Base-by-base conservation (phyloP, 2,888 invertebrate species). In the Lepidocyrtinus sp. region DNA sequence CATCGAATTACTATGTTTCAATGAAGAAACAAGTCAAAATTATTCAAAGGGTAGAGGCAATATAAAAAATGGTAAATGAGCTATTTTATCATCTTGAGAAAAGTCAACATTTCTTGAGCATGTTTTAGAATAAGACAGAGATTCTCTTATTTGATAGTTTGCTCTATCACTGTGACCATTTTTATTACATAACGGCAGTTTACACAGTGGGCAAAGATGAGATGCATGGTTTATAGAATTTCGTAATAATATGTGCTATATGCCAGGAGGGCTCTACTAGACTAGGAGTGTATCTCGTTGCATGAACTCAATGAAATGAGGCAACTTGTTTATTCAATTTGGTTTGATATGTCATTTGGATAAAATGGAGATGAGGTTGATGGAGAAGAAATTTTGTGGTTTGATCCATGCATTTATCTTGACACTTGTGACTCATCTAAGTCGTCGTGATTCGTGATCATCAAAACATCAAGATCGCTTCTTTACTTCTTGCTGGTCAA, bases 251-350 rank as follows among this genome's bases (percentile, higher is more conserved):
- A 36, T 36, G 36, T 5, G 12, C 36, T 36, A 36, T 12, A 36
- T 36, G 36, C 12, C 7, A 36, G 36, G 12, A 9, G 12, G 5
- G 36, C 36, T 36, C 36, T 36, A 9, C 36, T 36, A 12, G 12
- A 12, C 36, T n/a, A n/a, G n/a, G n/a, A n/a, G n/a, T n/a, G n/a
- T n/a, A n/a, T 36, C 36, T 36, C 7, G 36, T 12, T 9, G 36
- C 36, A 36, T 36, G 7, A 36, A 36, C 36, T 12, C 36, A 27
- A 17, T 0, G 22, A 46, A 17, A 12, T 55, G 12, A 22, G 46
- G 72, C 63, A 63, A 73, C 46, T 63, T 73, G 73, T 64, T 26
- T 73, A 73, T 21, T 73, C 73, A 73, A 73, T 64, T 73, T 71
- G 55, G 25, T 50, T 73, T 50, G 24, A 64, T 36, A 36, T 73